Evolutionary conservation across 2,888 invertebrate genomes (phyloP).

Genomic region (Timema podura): DNA sequence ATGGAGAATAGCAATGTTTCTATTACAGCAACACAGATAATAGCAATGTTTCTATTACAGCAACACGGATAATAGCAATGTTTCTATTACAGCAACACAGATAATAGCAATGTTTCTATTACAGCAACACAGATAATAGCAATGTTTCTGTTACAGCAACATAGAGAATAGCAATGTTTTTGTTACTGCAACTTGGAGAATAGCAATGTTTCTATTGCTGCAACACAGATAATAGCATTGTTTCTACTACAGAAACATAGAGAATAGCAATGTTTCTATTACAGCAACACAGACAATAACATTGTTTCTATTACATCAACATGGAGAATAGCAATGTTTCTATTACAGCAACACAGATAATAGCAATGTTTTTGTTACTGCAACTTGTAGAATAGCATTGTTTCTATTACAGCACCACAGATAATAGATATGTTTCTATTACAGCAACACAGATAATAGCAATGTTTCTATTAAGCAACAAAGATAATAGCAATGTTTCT

Average conservation of each 20-base stretch:
- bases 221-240: conserved; percentile 71
- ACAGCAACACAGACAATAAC: conserved; percentile 82
- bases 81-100: conserved; percentile 66
- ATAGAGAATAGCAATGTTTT: conserved; percentile 62
- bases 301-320: conserved; percentile 55
- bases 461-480: conserved; percentile 58
- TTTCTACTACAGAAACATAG: conserved; percentile 66
- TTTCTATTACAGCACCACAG: conserved; percentile 66
- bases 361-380: conserved; percentile 47
- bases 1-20: conserved; percentile 62
- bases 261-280: conserved; percentile 49
- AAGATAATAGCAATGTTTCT: conserved; percentile 5
- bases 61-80: conserved; percentile 71
- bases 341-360: conserved; percentile 77
- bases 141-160: conserved; percentile 55
- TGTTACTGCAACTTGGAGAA: conserved; percentile 77
- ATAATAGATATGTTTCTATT: conserved; percentile 43
- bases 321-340: conserved; percentile 62
- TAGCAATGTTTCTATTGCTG: conserved; percentile 47
- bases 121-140: conserved; percentile 82
- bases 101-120: conserved; percentile 43
- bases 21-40: conserved; percentile 77
- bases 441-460: conserved; percentile 82
- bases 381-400: conserved; percentile 55
- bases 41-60: conserved; percentile 47